Evolutionary conservation across 2,797 vertebrate species (phyloP), one percentile per base, ranked within the genome.

Genomic region (Adelosebastes latens): DNA sequence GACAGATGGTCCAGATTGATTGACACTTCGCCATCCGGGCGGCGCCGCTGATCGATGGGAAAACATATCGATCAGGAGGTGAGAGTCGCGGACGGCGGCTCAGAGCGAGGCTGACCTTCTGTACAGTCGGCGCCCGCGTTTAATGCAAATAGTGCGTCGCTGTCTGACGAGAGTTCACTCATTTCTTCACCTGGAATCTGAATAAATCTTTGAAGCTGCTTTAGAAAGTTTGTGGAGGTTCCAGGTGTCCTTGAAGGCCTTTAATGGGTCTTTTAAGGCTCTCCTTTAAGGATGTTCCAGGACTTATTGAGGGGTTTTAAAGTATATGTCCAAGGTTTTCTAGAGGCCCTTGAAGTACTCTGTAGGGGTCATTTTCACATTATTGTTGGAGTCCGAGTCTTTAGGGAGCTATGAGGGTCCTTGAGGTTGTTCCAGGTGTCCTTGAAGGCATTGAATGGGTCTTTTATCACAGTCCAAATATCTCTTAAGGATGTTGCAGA

Each of bases 31-130:
- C 76, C 77, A 62, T 67, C 66, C 39, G 25, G 62, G 71, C 1
- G 36, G n/a, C 24, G 1, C n/a, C 0, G 53, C 66, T 11, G 66
- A 80, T 91, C 83, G 67, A 89, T 88, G 2, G 13, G 65, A 79
- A 81, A 88, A 89, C 87, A 77, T 58, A 92, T 92, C 11, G 91
- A 92, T 88, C 79, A 52, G 67, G 9, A 73, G 85, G 64, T 49
- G 69, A 53, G 76, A 8, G 73, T 67, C 52, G 22, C 69, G 32
- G 72, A 32, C 8, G 75, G 6, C 22, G 14, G 14, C 46, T 52
- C 39, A 0, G 24, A 55, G 36, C 71, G 67, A 39, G 62, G 27
- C 78, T 80, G 83, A 91, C 87, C 87, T 88, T 82, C 73, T 76
- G 81, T 34, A 73, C 25, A 32, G 80, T 36, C 59, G 13, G 22